Conservation (phyloP, 2,888 invertebrate genomes). For the Scaptomyza parva region DNA sequence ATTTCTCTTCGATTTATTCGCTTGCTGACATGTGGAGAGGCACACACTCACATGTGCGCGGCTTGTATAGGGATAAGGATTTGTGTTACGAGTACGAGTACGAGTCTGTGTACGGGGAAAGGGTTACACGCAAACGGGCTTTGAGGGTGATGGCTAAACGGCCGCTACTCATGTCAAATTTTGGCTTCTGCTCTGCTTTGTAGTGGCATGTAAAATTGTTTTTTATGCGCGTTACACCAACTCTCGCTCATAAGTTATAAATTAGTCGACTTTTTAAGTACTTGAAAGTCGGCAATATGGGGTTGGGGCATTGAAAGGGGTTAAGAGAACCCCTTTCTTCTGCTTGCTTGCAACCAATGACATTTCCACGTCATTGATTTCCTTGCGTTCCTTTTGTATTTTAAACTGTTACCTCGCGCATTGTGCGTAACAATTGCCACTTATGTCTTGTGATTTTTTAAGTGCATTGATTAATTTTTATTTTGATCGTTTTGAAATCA, state of each 20-base stretch:
- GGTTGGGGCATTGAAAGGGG: conserved; percentile 7
- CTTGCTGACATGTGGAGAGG: conserved; percentile 84
- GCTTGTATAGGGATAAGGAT: conserved; percentile 9
- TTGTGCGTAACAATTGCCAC: conserved; percentile 64
- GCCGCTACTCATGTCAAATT: conserved; percentile 81
- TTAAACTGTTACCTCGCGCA: conserved; percentile 59
- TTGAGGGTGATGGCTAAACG: conserved; percentile 69
- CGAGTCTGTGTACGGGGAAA: conserved; percentile 17
- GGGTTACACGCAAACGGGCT: conserved; percentile 33
- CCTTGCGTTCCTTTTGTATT: conserved; percentile 40
- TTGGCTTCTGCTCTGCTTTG: conserved; percentile 83
- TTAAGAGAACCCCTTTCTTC: conserved; percentile 19
- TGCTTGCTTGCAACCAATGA: conserved; percentile 43
- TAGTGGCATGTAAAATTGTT: conserved; percentile 85
- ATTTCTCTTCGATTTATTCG: conserved; percentile 85
- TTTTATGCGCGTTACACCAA: conserved; percentile 72
- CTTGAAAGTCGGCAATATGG: conserved; percentile 63
- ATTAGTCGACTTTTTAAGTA: conserved; percentile 78
- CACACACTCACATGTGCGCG: conserved; percentile 34
- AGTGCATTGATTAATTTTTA: conserved; percentile 82
- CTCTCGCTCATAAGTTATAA: conserved; percentile 80
- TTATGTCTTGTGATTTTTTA: conserved; percentile 59
- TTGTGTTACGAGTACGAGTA: conserved; percentile 1
- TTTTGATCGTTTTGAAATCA: conserved; percentile 79
- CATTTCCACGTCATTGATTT: conserved; percentile 77